These are phyloP conservation scores for Micropoecilia bifurca DNA, from an alignment of 2,797 vertebrate species.

Conservation along the genomic window DNA sequence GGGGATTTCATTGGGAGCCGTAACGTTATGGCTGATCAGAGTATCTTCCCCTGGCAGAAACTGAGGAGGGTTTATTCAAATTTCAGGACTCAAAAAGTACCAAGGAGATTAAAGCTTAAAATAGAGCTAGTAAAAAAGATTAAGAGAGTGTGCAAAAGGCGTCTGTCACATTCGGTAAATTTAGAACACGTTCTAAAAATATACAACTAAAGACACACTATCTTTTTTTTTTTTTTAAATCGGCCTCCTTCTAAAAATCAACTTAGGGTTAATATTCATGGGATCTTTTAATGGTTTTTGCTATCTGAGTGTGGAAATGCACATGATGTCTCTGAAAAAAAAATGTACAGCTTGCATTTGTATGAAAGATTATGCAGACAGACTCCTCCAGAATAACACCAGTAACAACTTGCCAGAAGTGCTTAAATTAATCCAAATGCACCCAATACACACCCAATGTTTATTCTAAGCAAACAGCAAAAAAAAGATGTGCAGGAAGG, in stretches of 20 bases:
- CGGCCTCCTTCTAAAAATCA: slow-evolving; percentile 2
- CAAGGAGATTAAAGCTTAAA: slow-evolving; percentile 7
- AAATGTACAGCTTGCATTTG: neutral
- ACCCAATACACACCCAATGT: slow-evolving; percentile 42
- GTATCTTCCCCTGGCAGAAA: neutral
- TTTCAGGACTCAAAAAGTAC: slow-evolving; percentile 2
- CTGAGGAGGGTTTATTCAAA: slow-evolving; percentile 23
- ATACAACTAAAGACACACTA: neutral
- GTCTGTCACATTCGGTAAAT: neutral
- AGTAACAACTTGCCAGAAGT: slow-evolving; percentile 52
- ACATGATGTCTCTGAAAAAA: slow-evolving; percentile 14
- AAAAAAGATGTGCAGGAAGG: slow-evolving; percentile 26
- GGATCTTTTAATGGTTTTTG: neutral
- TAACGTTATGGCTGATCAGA: neutral
- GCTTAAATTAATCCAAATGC: slow-evolving; percentile 43
- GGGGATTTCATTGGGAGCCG: neutral
- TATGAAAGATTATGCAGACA: slow-evolving; percentile 18
- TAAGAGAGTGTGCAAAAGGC: neutral
- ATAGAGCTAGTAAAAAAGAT: slow-evolving; percentile 15
- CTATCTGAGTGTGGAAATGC: neutral
- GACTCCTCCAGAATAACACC: slow-evolving; percentile 14
- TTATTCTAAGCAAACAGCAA: slow-evolving; percentile 30
- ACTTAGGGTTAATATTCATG: neutral
- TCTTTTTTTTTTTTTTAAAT: neutral
- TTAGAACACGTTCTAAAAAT: slow-evolving; percentile 7